Evolutionary conservation across 2,797 vertebrate species (phyloP).

Genomic region (Liparis tanakae): DNA sequence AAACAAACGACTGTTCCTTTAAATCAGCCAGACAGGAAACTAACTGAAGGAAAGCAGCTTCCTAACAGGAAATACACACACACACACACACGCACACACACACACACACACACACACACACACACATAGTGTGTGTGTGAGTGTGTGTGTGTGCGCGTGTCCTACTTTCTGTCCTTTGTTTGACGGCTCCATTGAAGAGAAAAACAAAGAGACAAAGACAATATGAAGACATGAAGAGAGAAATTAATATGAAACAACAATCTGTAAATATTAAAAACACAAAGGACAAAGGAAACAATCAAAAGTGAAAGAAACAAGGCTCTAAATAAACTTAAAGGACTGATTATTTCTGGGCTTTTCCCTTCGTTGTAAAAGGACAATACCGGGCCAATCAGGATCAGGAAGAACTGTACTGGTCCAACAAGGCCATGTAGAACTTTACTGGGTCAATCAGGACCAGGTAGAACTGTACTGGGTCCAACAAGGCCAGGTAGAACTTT

Average conservation of each 20-base stretch:
- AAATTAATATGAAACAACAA: not conserved
- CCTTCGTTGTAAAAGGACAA: too few relatives aligned
- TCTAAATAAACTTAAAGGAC: not conserved
- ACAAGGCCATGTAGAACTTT: too few relatives aligned
- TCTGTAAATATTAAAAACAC: not conserved
- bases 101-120: not conserved
- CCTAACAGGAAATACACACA: conserved; percentile 20
- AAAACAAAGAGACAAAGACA: conserved; percentile 33
- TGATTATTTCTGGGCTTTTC: not conserved
- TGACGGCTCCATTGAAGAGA: conserved; percentile 32
- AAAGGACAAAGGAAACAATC: not conserved
- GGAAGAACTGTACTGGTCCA: too few relatives aligned
- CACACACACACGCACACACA: not conserved
- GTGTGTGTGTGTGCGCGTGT: conserved; percentile 21
- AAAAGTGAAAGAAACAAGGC: not conserved
- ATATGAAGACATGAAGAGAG: not conserved
- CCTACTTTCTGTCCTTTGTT: conserved; percentile 66
- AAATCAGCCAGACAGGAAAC: not conserved
- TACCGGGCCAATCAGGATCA: too few relatives aligned
- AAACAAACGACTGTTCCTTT: not conserved
- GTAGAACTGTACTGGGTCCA: too few relatives aligned
- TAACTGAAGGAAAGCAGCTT: conserved; percentile 36
- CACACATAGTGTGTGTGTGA: not conserved
- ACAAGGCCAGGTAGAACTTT: too few relatives aligned
- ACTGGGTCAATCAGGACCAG: too few relatives aligned